Conservation (phyloP, 53 echinoderm and acorn worm species). For the Henricia sp. region DNA sequence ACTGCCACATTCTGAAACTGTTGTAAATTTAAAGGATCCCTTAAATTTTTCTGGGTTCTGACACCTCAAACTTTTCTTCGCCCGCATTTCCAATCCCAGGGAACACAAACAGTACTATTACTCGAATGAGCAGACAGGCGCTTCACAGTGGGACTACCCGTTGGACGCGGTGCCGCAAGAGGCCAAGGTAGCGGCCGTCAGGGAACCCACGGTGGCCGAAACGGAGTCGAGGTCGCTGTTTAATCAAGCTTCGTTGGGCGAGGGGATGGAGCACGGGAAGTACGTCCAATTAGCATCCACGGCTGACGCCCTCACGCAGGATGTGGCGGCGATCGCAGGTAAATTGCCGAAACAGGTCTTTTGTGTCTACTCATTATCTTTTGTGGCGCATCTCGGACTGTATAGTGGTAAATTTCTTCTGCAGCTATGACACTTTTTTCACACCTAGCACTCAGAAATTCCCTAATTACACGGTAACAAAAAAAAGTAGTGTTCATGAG, state of each 20-base stretch:
- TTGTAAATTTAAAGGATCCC: neutral
- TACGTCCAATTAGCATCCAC: neutral
- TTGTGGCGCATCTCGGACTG: too few species aligned
- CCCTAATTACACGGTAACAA: too few species aligned
- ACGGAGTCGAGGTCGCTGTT: conserved; percentile 49
- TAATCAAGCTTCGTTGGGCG: conserved; percentile 57
- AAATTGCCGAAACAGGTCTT: too few species aligned
- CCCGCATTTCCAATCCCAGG: conserved; percentile 63
- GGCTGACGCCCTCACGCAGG: conserved; percentile 7
- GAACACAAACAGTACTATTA: conserved; percentile 97
- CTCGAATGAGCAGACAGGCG: conserved; percentile 76
- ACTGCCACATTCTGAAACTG: neutral
- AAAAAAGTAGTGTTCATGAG: too few species aligned
- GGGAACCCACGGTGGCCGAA: conserved; percentile 30
- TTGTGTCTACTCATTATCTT: too few species aligned
- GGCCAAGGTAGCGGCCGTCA: conserved; percentile 1
- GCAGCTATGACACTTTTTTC: too few species aligned
- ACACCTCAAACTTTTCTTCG: conserved; percentile 21
- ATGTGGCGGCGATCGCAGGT: conserved; percentile 6
- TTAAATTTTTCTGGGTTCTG: neutral
- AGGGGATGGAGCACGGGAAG: conserved; percentile 56
- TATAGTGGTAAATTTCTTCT: too few species aligned
- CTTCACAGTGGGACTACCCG: conserved; percentile 96
- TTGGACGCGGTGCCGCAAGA: conserved; percentile 59
- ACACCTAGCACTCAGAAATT: too few species aligned